Evolutionary conservation across 2,888 invertebrate species (phyloP), one percentile per base, ranked within the genome.

Genomic region (Synanthedon myopaeformis): DNA sequence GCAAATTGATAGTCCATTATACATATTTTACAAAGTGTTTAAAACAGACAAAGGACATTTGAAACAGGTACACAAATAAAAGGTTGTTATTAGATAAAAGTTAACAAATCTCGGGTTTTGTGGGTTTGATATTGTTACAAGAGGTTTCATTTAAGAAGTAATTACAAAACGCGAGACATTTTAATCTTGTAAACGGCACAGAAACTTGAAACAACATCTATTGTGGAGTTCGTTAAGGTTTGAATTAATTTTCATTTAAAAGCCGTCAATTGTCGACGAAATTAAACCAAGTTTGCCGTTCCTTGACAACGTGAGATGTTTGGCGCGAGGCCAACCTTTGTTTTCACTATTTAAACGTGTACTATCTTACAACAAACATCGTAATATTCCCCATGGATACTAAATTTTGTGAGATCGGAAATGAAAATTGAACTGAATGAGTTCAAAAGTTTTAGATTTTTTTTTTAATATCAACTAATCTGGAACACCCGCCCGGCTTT

Each of bases 201-300:
- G n/a, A 23, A 69, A 72, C 70, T 74, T 64, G 62, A 69, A 76
- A 72, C 70, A 74, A 70, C 71, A 72, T 70, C 67, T 66, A 62
- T 61, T 64, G 70, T 71, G 63, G 72, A 72, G 67, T 76, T 77
- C 69, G 72, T 77, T 77, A 78, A 67, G 69, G 63, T 74, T 72
- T 69, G 74, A 80, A 76, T 79, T 76, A 77, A 76, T 77, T 77
- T 79, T 72, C 61, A 63, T 69, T 72, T 69, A 70, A 76, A 79
- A 74, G 76, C 77, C 74, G 75, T 70, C 77, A 72, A 80, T 80
- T 74, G 73, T 67, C 69, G 61, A 65, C 60, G 63, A 67, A 75
- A 79, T 79, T 76, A 72, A 72, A 75, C 67, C 67, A 78, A 77
- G 72, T 75, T 76, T 72, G 72, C 69, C 67, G 70, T 77, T 70